phyloP scores from a whole-genome alignment of 2,888 invertebrate species.

The Anthrax anthrax region DNA sequence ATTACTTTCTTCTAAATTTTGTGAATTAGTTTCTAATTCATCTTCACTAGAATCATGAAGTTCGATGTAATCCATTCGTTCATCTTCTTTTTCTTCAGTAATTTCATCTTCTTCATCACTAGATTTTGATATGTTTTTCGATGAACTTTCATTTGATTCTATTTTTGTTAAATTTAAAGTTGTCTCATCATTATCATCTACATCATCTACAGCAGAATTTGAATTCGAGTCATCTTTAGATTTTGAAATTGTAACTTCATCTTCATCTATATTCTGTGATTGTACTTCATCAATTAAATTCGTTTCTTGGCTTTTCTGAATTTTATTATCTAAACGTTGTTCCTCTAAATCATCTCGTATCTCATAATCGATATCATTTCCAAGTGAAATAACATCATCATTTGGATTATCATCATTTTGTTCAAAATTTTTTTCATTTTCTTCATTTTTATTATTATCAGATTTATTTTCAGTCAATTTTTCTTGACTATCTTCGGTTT shows the following conservation, averaged over 20 bases:
- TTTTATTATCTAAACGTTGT: background rate
- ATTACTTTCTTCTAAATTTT: slow-evolving; percentile 1
- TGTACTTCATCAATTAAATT: background rate
- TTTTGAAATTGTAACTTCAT: background rate
- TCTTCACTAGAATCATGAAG: slow-evolving; percentile 16
- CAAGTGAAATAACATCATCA: slow-evolving; percentile 30
- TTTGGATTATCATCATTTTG: slow-evolving; percentile 26
- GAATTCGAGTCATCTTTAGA: too few relatives aligned
- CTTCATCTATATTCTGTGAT: background rate
- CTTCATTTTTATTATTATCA: slow-evolving; percentile 1
- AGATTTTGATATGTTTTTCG: background rate
- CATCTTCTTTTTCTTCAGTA: background rate
- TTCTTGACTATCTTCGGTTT: background rate
- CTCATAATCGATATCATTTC: slow-evolving; percentile 28
- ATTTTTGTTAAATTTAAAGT: background rate
- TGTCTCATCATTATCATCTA: background rate
- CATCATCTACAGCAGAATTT: too few relatives aligned
- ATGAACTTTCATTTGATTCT: background rate
- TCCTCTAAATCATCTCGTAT: slow-evolving; percentile 28
- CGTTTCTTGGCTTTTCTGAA: slow-evolving; percentile 5
- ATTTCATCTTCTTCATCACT: background rate
- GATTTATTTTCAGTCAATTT: background rate
- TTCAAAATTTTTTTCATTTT: slow-evolving; percentile 2
- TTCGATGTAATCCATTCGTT: slow-evolving; percentile 8
- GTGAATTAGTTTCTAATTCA: slow-evolving; percentile 9